phyloP scores from a whole-genome alignment of 2,797 vertebrate genomes.

The Anableps anableps region DNA sequence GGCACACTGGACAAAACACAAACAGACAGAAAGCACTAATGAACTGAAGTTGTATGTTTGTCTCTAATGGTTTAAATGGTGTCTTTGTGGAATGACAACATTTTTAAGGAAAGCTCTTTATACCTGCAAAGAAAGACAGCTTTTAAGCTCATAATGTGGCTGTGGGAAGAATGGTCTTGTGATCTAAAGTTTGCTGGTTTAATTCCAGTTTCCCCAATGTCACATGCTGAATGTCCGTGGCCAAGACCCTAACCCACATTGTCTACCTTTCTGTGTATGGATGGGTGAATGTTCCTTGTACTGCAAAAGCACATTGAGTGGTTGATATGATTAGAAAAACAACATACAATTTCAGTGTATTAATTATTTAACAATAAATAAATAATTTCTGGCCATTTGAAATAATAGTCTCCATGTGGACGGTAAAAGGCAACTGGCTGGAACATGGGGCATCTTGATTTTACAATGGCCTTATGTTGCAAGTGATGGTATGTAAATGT shows the following conservation, averaged over 20 bases:
- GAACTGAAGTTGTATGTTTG: background rate
- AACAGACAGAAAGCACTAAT: background rate
- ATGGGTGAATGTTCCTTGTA: background rate
- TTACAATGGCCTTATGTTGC: background rate
- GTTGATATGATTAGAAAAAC: background rate
- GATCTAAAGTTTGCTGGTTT: background rate
- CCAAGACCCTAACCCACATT: background rate
- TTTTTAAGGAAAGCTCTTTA: background rate
- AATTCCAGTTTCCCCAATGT: background rate
- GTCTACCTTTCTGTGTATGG: background rate
- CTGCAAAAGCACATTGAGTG: background rate
- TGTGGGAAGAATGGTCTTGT: background rate
- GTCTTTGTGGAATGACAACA: background rate
- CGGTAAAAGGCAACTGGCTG: background rate
- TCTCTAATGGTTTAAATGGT: background rate
- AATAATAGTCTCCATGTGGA: background rate
- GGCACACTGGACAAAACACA: constrained; percentile 14
- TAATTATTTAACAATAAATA: background rate
- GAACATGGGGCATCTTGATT: background rate
- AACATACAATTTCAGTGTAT: background rate
- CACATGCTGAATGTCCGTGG: background rate
- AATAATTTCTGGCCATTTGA: background rate
- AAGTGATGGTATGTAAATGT: background rate
- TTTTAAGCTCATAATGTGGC: background rate
- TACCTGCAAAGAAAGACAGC: background rate